Percentiles rank a stretch among this genome's conserved stretches.
Evolutionary conservation across 2,113 vertebrate genomes (phyloP).

Genomic region (Gymnogyps californianus): DNA sequence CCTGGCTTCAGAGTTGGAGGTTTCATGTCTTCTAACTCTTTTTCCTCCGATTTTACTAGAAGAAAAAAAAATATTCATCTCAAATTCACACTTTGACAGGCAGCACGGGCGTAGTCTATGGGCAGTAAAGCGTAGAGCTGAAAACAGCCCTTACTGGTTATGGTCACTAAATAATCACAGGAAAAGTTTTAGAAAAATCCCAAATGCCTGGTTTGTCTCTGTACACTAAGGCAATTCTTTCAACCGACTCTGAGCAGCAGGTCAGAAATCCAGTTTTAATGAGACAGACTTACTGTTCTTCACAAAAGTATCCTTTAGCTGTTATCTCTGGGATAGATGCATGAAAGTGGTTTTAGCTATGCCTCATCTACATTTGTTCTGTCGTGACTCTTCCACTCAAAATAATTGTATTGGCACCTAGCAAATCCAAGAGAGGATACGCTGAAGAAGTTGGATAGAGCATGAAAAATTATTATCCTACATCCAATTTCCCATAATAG

Average conservation of each 20-base stretch:
- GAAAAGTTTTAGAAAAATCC: neutral
- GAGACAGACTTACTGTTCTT: neutral
- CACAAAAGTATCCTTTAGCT: neutral
- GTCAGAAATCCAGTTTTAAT: neutral
- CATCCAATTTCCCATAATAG: neutral
- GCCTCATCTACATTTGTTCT: neutral
- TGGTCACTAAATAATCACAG: neutral
- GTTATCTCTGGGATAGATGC: neutral
- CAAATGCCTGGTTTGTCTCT: neutral
- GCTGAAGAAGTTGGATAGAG: neutral
- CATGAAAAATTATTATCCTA: neutral
- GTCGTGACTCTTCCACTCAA: neutral
- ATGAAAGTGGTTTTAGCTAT: neutral
- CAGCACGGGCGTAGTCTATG: neutral
- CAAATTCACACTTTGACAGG: neutral
- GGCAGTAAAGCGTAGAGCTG: neutral
- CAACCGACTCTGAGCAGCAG: neutral
- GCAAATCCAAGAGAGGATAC: neutral
- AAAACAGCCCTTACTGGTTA: neutral
- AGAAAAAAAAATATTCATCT: neutral
- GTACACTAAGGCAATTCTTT: neutral
- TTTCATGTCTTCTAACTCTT: neutral
- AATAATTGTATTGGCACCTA: slow-evolving; percentile 28
- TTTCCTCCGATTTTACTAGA: neutral
- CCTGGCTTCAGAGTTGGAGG: neutral